These are phyloP conservation scores for Phaedon cochleariae DNA, from an alignment of 2,888 invertebrate genomes.

Conservation along the genomic window DNA sequence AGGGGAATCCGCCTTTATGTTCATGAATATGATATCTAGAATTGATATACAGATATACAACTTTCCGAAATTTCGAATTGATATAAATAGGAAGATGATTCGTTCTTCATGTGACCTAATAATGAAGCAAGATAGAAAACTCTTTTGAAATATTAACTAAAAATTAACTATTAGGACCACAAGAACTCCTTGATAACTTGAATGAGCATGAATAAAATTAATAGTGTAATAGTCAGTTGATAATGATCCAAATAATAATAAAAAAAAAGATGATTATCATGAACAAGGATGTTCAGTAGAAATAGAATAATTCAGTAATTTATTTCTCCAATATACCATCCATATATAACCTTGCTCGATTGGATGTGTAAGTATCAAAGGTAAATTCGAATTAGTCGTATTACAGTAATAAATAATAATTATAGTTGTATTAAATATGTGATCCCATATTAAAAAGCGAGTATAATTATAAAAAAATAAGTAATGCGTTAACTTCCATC, in stretches of 20 bases:
- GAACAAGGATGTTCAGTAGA: not conserved
- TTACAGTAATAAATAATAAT: constrained; percentile 34
- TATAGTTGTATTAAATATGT: constrained; percentile 32
- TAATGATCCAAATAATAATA: not conserved
- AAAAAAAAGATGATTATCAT: not conserved
- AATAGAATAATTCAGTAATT: constrained; percentile 5
- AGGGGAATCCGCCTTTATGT: too few relatives aligned
- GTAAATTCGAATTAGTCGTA: constrained; percentile 31
- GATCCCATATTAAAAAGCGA: constrained; percentile 36
- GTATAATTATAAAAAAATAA: constrained; percentile 37
- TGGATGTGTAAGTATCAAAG: constrained; percentile 31
- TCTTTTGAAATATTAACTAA: too few relatives aligned
- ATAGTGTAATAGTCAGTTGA: not conserved
- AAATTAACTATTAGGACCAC: not conserved
- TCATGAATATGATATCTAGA: too few relatives aligned
- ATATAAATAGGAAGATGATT: too few relatives aligned
- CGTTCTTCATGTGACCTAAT: too few relatives aligned
- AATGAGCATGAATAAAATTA: not conserved
- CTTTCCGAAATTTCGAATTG: too few relatives aligned
- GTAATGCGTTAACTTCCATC: constrained; percentile 28
- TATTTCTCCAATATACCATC: constrained; percentile 16
- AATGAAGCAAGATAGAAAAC: too few relatives aligned
- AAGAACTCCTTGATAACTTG: not conserved
- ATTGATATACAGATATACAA: too few relatives aligned
- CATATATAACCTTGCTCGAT: constrained; percentile 25